Base-by-base conservation (phyloP, 2,797 vertebrate species). In the Peromyscus eremicus region DNA sequence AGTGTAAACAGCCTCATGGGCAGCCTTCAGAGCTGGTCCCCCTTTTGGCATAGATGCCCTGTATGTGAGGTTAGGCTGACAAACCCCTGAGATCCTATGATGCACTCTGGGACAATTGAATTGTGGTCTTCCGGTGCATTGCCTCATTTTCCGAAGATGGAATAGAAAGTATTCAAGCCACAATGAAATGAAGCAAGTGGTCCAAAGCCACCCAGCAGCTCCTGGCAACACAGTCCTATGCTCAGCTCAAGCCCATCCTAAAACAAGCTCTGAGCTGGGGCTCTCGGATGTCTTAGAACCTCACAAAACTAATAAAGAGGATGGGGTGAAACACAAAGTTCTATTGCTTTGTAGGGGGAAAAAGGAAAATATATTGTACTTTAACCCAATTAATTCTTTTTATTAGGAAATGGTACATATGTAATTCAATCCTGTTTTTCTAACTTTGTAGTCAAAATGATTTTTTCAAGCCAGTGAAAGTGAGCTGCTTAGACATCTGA, bases 381-480 rank as follows among this genome's bases (percentile, higher is more conserved):
- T 95, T 97, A 98, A 96, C 94, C 89, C 96, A 97, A 97, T 97
- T 98, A 97, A 96, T 97, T 96, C 81, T 92, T 97, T 97, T 98
- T 95, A 97, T 97, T 97, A 94, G 95, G 94, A 96, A 98, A 97
- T 0, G 21, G 92, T 89, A 87, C 96, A 94, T 92, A 85, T 94
- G 96, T 97, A 96, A 98, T 93, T 77, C 95, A 94, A 98, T 95
- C 94, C 83, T 97, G 60, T 89, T 95, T 91, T 83, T 95, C 92
- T 57, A 96, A 94, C 95, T 97, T 97, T 92, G 81, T 97, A 94
- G 92, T 97, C 96, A 86, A 97, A 95, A 96, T 71, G 46, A 40
- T 80, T 94, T 94, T 40, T 55, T 77, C 92, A 97, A 96, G 80
- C 83, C 66, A 46, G 95, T 75, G 83, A 95, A 96, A 97, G 96